Evolutionary conservation across 2,113 vertebrate genomes (phyloP).

Genomic region (Candoia aspera): DNA sequence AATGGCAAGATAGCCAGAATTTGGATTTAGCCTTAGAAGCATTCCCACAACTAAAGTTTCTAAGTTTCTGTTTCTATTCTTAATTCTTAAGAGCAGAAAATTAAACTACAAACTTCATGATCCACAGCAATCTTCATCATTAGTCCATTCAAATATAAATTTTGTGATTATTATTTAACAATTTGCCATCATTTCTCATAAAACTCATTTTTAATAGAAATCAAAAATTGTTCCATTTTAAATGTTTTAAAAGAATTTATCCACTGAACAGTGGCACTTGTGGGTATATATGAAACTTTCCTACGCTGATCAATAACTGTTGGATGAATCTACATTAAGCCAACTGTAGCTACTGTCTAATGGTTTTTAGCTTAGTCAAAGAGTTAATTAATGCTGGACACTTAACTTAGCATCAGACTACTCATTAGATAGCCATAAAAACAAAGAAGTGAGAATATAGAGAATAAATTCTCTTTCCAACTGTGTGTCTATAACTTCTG

Average conservation of each 20-base stretch:
- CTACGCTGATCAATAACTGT: neutral
- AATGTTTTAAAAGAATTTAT: neutral
- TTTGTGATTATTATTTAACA: neutral
- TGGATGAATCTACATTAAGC: neutral
- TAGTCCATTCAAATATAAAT: neutral
- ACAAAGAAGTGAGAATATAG: neutral
- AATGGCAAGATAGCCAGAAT: too few relatives aligned
- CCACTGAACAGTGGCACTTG: neutral
- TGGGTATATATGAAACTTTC: neutral
- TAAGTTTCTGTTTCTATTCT: neutral
- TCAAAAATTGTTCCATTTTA: neutral
- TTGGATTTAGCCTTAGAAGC: neutral
- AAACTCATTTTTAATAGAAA: neutral
- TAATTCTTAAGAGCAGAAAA: neutral
- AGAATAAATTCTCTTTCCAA: neutral
- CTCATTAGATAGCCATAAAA: neutral
- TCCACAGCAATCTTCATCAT: neutral
- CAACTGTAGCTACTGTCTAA: neutral
- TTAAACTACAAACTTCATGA: neutral
- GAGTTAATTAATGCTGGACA: neutral
- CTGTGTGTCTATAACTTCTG: too few relatives aligned
- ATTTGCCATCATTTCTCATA: neutral
- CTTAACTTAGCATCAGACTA: neutral
- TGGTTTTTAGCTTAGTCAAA: neutral
- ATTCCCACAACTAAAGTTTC: neutral